Conservation (phyloP, 1,140 invertebrate genomes). For the Cecropterus lyciades region DNA sequence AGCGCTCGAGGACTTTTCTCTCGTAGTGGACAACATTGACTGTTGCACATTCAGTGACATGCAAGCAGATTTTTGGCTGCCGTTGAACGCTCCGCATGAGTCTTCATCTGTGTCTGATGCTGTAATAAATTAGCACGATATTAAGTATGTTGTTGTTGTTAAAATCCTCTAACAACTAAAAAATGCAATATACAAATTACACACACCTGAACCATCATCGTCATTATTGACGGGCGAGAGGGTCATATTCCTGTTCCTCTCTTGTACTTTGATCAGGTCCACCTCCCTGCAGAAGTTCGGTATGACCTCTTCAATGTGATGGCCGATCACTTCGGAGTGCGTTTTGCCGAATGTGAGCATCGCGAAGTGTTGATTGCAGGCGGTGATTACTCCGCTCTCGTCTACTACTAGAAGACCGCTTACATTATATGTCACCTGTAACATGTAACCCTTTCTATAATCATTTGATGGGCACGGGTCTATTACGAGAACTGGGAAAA, state of each 20-base stretch:
- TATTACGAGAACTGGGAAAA: too few species aligned
- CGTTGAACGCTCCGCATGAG: conserved; percentile 76
- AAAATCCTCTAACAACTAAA: too few species aligned
- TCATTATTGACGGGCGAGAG: conserved; percentile 83
- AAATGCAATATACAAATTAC: neutral
- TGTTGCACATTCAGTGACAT: conserved; percentile 77
- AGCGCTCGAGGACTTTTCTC: conserved; percentile 79
- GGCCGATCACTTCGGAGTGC: conserved; percentile 85
- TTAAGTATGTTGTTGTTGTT: too few species aligned
- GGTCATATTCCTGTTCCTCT: conserved; percentile 78
- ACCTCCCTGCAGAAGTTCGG: conserved; percentile 83
- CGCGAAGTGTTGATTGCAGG: conserved; percentile 88
- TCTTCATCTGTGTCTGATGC: conserved; percentile 82
- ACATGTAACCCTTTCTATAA: neutral
- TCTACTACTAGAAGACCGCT: conserved; percentile 88
- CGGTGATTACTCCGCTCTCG: conserved; percentile 86
- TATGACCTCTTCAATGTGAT: conserved; percentile 84
- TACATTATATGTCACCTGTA: conserved; percentile 87
- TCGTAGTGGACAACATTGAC: conserved; percentile 71
- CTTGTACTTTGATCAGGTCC: conserved; percentile 65
- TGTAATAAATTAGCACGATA: conserved; percentile 33
- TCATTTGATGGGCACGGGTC: too few species aligned
- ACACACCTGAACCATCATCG: conserved; percentile 68
- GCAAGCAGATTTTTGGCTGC: conserved; percentile 78
- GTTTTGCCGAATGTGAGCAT: conserved; percentile 87